A percentile compares a stretch with the other conserved stretches of the same genome.
Evolutionary conservation across 1,140 invertebrate species (phyloP).

Genomic region (Trinorchestia longiramus): DNA sequence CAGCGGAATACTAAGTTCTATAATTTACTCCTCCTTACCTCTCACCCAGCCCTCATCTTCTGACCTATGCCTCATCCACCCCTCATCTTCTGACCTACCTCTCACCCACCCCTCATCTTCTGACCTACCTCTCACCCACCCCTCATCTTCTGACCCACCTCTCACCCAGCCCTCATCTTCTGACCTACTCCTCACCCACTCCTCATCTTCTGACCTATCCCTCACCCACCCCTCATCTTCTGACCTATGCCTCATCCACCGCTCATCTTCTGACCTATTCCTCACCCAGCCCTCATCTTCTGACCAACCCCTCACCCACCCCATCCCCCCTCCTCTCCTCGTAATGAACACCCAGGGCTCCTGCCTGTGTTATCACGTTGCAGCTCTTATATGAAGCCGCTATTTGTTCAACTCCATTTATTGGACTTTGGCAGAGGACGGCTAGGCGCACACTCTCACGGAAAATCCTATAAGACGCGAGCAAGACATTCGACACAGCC

Average conservation of each 20-base stretch:
- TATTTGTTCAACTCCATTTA: constrained; percentile 49
- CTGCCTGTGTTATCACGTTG: constrained; percentile 35
- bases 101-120: background rate
- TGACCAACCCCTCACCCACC: background rate
- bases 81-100: background rate
- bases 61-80: too few species aligned
- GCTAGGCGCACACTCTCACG: background rate
- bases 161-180: background rate
- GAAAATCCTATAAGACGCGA: constrained; percentile 43
- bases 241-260: too few species aligned
- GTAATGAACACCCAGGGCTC: constrained; percentile 38
- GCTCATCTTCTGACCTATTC: background rate
- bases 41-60: too few species aligned
- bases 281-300: background rate
- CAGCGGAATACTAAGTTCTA: background rate
- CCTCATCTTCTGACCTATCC: background rate
- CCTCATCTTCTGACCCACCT: background rate
- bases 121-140: background rate
- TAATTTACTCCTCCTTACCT: background rate
- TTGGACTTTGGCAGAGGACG: constrained; percentile 36
- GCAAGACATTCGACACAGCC: background rate
- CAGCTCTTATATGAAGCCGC: constrained; percentile 38
- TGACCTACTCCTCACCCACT: background rate
- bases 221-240: too few species aligned
- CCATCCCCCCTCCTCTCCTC: background rate